Evolutionary conservation across 2,888 invertebrate genomes (phyloP), one percentile per base, ranked within the genome.

Genomic region (Cistogaster globosa): DNA sequence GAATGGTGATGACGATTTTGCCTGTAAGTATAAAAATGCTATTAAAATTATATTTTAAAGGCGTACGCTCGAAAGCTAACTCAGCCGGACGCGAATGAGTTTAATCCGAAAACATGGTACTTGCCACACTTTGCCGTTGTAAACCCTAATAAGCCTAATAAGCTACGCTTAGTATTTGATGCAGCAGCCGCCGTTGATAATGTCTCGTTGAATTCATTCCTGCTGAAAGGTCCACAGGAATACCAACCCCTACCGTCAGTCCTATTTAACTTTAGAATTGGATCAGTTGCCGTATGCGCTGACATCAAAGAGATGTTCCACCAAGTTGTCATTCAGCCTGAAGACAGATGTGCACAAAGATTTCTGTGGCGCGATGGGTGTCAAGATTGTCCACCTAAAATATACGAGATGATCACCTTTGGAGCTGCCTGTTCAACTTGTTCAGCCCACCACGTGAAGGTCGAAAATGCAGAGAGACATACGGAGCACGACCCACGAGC

Each of bases 121-220:
- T 45, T 88, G 8, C 88, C 88, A 0, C 87, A 88, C 32, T 88
- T 89, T 82, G 72, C 83, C 14, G 89, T 89, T 4, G 87, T 88
- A 8, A 82, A 79, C 48, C 81, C 76, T 7, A 74, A 78, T 18
- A 86, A 86, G 72, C 85, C 83, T 68, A 55, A 26, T 0, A 87
- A 82, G 42, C 14, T 86, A 11, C 78, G 77, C 36, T 51, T 87
- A 32, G 84, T 38, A 7, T 38, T 4, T 38, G 38, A 38, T 38
- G 38, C 38, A 7, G 38, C 38, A 38, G 38, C 38, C 38, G 38
- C 38, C 1, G 38, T 38, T 38, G 38, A 38, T 9, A 11, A 38
- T 38, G 38, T 18, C 22, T n/a, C 1, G 78, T 76, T 12, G 45
- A 51, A 18, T 7, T 38, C 38, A 12, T 53, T 36, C 18, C 12